phyloP scores from a whole-genome alignment of 2,888 invertebrate genomes.

The Ochropleura leucogaster region DNA sequence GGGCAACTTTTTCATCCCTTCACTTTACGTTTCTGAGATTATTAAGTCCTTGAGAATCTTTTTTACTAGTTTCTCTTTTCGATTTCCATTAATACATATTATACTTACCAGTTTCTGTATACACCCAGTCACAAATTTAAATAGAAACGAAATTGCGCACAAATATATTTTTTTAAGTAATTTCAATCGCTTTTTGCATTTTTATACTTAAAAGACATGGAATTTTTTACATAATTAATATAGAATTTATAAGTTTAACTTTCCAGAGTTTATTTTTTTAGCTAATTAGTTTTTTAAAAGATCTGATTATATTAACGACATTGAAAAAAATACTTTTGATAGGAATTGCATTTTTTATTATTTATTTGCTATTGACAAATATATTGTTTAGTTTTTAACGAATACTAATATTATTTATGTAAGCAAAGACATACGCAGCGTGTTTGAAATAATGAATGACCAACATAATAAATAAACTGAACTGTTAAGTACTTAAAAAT shows the following conservation, averaged over 20 bases:
- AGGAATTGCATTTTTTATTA: conserved; percentile 46
- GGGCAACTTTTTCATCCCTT: conserved; percentile 7
- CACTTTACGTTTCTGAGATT: conserved; percentile 42
- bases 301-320: conserved; percentile 60
- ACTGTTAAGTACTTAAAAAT: conserved; percentile 61
- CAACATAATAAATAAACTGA: conserved; percentile 61
- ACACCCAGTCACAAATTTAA: conserved; percentile 7
- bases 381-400: conserved; percentile 34
- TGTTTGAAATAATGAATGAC: conserved; percentile 56
- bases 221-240: conserved; percentile 23
- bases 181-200: conserved; percentile 55
- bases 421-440: conserved; percentile 43
- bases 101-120: conserved; percentile 6
- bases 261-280: conserved; percentile 49
- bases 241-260: conserved; percentile 48
- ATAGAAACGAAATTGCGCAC: conserved; percentile 35
- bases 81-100: background rate
- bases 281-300: conserved; percentile 31
- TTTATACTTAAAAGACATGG: conserved; percentile 43
- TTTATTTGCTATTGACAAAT: conserved; percentile 41
- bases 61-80: conserved; percentile 2
- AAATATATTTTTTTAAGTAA: conserved; percentile 40
- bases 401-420: conserved; percentile 33
- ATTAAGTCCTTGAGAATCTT: conserved; percentile 28
- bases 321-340: conserved; percentile 54